Base-by-base conservation (phyloP, 35 echinoderm and acorn worm genomes). In the Apostichopus californicus region DNA sequence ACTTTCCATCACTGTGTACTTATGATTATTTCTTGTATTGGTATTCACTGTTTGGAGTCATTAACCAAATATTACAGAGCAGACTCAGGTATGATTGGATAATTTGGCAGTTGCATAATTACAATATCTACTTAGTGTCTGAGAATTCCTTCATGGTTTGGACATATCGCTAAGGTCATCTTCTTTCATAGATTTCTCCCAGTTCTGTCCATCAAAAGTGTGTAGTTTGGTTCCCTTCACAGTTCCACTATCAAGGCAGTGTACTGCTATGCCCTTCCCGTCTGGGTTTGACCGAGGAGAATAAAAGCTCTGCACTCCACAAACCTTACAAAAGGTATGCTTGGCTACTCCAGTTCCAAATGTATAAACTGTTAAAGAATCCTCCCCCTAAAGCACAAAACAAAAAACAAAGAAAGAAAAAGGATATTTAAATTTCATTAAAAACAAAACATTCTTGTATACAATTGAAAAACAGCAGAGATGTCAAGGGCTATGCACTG, bases 221-320 rank as follows among this genome's bases (percentile, higher is more conserved):
- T 92, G 58, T 13, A 95, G 68, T 7, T 77, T 91, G 28, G 90
- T 57, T 28, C 87, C 80, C 15, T 96, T 79, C 60, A 99, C 77
- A 18, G 97, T 99, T 59, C 90, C 95, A 17, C 72, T 73, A 81
- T 99, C 97, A 25, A 99, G 56, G 46, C 95, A 99, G 53, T 96
- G 81, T 55, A 89, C 84, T 28, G 59, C 55, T 78, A 99, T 95
- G 81, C 97, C 97, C 92, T 96, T 99, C 4, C 95, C 95, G 93
- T 99, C 93, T 66, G 95, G 97, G 46, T 94, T 96, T 18, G 93
- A 96, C 83, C 97, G 93, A 22, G 97, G 97, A 75, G 95, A 86
- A 63, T 99, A 99, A 89, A 99, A 99, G 89, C 95, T 95, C 89
- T 99, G 95, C 1, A 99, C 97, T 80, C 97, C 97, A 92, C 97